Percentiles rank a stretch among this genome's conserved stretches.
phyloP scores from a whole-genome alignment of 2,888 invertebrate genomes.

The Lithodes maja region DNA sequence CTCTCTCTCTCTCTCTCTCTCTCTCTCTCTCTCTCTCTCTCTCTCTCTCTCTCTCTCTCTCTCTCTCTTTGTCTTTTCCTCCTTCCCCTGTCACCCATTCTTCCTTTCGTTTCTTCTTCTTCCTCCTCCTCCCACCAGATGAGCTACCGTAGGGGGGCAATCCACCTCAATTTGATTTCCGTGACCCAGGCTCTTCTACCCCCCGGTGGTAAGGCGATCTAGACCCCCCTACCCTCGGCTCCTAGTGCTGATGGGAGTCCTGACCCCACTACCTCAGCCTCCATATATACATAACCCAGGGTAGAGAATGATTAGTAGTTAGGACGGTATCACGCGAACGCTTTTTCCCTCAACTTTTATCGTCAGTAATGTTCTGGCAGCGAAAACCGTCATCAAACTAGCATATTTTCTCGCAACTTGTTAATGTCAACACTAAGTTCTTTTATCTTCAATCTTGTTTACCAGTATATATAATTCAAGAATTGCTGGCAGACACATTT shows the following conservation, averaged over 20 bases:
- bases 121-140: neutral
- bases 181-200: neutral
- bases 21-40: neutral
- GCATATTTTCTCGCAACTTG: no score
- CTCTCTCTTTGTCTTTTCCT: neutral
- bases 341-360: no score
- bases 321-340: neutral
- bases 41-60: neutral
- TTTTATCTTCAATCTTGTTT: no score
- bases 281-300: neutral
- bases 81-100: neutral
- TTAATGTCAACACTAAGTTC: no score
- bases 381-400: no score
- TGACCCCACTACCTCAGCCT: neutral
- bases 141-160: conserved; percentile 1
- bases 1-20: neutral
- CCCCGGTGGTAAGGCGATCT: neutral
- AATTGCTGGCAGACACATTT: no score
- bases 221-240: neutral
- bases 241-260: neutral
- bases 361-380: no score
- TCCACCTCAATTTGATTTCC: neutral
- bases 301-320: neutral
- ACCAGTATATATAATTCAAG: no score
- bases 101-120: neutral